phyloP scores from a whole-genome alignment of 2,113 vertebrate genomes.

The Copsychus sechellarum region DNA sequence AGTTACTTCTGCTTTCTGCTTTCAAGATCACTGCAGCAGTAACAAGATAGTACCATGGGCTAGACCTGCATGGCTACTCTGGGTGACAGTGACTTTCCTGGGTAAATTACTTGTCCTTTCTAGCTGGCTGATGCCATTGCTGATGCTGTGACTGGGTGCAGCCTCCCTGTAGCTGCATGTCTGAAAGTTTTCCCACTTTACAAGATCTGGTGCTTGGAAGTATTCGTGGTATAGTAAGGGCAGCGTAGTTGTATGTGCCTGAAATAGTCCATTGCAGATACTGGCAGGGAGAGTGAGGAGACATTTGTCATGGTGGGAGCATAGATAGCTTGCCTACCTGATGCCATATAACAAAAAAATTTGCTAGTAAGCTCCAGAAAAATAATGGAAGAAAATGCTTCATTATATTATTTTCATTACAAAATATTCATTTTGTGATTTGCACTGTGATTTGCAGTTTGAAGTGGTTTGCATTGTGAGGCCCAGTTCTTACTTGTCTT shows the following conservation, averaged over 20 bases:
- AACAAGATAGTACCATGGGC: background rate
- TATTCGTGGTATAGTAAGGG: background rate
- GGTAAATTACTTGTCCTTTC: background rate
- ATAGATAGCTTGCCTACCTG: background rate
- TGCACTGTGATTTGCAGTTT: background rate
- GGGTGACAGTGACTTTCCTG: background rate
- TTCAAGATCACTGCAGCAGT: background rate
- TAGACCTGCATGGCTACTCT: background rate
- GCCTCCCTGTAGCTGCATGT: background rate
- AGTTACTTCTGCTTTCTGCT: background rate
- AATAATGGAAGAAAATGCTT: background rate
- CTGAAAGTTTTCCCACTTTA: background rate
- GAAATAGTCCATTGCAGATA: background rate
- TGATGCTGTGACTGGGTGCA: background rate
- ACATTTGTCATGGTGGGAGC: background rate
- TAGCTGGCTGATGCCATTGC: background rate
- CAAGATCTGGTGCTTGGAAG: background rate
- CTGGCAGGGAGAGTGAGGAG: background rate
- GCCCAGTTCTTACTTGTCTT: fast-evolving
- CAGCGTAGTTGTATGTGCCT: background rate
- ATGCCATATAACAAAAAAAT: background rate
- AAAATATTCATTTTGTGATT: background rate
- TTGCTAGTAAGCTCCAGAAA: background rate
- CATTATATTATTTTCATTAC: background rate
- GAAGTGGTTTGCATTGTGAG: background rate